phyloP scores from a whole-genome alignment of 2,797 vertebrate species.

The Trichosurus vulpecula region DNA sequence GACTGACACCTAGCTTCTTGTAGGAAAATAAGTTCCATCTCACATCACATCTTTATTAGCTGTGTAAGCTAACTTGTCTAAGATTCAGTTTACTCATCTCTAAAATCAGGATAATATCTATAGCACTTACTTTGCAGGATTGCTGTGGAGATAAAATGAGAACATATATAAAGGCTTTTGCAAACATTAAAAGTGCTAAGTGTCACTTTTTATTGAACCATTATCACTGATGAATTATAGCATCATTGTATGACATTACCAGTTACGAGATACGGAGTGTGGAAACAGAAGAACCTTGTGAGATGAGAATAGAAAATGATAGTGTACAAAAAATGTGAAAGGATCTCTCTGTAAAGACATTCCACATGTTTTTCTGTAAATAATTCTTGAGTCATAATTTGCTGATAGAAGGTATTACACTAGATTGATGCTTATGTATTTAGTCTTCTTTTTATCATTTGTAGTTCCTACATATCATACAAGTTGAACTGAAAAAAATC shows the following conservation, averaged over 20 bases:
- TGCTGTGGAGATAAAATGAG: neutral
- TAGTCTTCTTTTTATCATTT: neutral
- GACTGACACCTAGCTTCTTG: neutral
- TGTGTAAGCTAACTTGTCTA: neutral
- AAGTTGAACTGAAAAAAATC: neutral
- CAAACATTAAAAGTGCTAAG: neutral
- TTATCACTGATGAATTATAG: too few species aligned
- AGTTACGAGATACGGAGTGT: neutral
- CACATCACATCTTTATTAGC: neutral
- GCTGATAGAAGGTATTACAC: neutral
- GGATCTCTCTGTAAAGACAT: neutral
- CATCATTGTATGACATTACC: neutral
- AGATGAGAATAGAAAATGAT: neutral
- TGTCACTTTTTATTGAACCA: neutral
- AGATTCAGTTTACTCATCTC: neutral
- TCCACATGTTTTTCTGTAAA: neutral
- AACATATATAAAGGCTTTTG: neutral
- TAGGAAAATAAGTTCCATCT: neutral
- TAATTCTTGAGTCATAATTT: neutral
- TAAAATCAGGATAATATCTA: neutral
- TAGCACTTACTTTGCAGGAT: neutral
- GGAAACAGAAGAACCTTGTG: neutral
- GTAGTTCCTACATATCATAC: neutral
- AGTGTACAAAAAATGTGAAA: neutral
- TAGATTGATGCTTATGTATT: neutral